Base-by-base conservation (phyloP, 2,797 vertebrate genomes). In the Phrynocephalus forsythii region DNA sequence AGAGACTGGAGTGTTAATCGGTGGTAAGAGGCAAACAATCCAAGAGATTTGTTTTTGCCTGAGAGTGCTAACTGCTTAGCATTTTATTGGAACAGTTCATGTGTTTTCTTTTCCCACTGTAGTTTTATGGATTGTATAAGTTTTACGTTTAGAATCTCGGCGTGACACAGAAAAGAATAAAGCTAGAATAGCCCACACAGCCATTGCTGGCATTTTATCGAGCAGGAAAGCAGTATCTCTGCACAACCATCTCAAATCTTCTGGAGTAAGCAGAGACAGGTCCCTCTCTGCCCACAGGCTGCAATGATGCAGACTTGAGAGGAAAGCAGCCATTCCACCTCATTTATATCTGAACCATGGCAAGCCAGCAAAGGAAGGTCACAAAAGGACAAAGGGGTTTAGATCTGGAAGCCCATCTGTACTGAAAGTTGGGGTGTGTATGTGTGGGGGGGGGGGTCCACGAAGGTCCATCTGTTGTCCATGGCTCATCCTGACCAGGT, bases 81-180 rank as follows among this genome's bases (percentile, higher is more conserved):
- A 63, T 10, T 26, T 89, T 60, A 2, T 52, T 30, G 85, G 76
- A 89, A 78, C 82, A 22, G 13, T 60, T 0, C 10, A 1, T 69
- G 0, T 50, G 30, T 9, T 88, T 10, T 0, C 0, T 82, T 79
- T 52, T 26, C 52, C 89, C 28, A 1, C 0, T 83, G 73, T 2
- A 30, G 82, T 13, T 75, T 82, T 78, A 18, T 0, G 0, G 3
- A 11, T 0, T 0, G 24, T 33, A 0, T 0, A 9, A 15, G 77
- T 69, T 24, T 76, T 78, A 82, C 67, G 85, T 5, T 60, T 68
- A 63, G 72, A 83, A 38, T 15, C 24, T 15, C 66, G 30, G 28
- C 3, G 33, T 26, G n/a, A 67, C 22, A 30, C 28, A 33, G 67
- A 73, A 86, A 69, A 33, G 8, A 68, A 86, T 5, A 13, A 44